phyloP scores from a whole-genome alignment of 2,888 invertebrate species.

The Stegana nigrithorax region DNA sequence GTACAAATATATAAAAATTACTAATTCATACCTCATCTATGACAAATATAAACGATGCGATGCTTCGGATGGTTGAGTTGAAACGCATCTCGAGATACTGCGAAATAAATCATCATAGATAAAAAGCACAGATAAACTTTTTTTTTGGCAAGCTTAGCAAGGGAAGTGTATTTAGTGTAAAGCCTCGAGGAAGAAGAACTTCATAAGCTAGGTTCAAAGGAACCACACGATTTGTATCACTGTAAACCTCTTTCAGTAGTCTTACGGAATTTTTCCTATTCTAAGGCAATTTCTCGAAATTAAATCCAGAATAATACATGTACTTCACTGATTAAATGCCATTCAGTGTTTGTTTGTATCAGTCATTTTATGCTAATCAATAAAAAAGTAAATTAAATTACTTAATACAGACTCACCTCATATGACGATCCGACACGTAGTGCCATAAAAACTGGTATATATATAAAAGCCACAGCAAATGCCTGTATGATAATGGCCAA shows the following conservation, averaged over 20 bases:
- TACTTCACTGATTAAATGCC: too few relatives aligned
- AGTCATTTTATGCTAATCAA: neutral
- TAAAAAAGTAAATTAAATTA: conserved; percentile 37
- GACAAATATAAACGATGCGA: conserved; percentile 82
- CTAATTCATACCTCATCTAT: conserved; percentile 79
- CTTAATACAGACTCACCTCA: too few relatives aligned
- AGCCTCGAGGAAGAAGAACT: neutral
- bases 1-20: neutral
- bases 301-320: too few relatives aligned
- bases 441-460: conserved; percentile 83
- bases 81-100: conserved; percentile 85
- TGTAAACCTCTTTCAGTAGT: too few relatives aligned
- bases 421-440: conserved; percentile 84
- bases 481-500: conserved; percentile 79
- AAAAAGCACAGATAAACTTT: neutral
- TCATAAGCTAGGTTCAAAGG: too few relatives aligned
- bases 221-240: too few relatives aligned
- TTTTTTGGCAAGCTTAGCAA: neutral
- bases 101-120: conserved; percentile 26
- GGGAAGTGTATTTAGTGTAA: neutral
- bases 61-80: conserved; percentile 77
- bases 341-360: too few relatives aligned
- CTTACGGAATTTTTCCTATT: too few relatives aligned
- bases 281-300: too few relatives aligned
- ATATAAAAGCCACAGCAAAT: conserved; percentile 75